These are phyloP conservation scores for Jordanella pulchra DNA, from an alignment of 2,797 vertebrate species.

Conservation along the genomic window DNA sequence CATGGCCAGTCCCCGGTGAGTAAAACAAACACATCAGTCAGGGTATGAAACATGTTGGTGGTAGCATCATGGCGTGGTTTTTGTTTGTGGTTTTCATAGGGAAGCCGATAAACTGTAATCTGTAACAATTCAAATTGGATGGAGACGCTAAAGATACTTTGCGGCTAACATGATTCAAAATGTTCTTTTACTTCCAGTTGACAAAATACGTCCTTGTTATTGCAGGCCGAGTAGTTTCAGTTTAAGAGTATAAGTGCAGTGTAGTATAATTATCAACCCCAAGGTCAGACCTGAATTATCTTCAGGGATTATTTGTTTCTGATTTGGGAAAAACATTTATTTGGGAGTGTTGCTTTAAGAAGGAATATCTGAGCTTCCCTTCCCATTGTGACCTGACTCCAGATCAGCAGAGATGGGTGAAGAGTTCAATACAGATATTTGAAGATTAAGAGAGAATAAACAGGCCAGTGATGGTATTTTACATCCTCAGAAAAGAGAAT, in stretches of 20 bases:
- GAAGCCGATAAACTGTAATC: background rate
- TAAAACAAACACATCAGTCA: background rate
- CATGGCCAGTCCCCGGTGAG: conserved; percentile 94
- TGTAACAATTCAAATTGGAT: background rate
- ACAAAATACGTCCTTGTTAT: no score
- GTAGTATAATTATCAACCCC: background rate
- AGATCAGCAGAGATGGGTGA: background rate
- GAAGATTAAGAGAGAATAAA: no score
- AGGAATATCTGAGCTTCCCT: background rate
- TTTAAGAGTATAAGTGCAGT: no score
- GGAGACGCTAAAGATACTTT: background rate
- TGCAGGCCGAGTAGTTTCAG: no score
- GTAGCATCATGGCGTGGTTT: background rate
- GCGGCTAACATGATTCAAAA: no score
- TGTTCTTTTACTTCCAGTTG: no score
- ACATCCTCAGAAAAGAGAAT: background rate
- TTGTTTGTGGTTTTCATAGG: background rate
- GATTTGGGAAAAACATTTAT: background rate
- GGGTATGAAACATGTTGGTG: background rate
- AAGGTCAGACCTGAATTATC: background rate
- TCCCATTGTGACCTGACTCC: background rate
- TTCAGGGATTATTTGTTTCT: background rate
- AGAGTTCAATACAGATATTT: no score
- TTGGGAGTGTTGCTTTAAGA: background rate
- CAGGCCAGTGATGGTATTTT: no score